phyloP scores from a whole-genome alignment of 2,113 vertebrate species.

The Thamnophis sirtalis region DNA sequence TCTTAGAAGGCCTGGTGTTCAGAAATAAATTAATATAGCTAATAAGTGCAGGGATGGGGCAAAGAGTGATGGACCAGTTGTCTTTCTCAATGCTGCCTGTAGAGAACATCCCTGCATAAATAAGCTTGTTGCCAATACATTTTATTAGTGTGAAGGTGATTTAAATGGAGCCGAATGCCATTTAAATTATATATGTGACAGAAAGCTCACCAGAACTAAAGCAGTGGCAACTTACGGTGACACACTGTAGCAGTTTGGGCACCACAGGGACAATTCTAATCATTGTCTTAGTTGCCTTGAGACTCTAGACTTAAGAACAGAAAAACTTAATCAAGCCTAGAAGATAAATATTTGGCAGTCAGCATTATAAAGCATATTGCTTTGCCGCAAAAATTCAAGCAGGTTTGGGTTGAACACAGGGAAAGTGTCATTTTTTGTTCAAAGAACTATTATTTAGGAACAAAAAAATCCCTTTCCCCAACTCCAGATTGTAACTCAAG shows the following conservation, averaged over 20 bases:
- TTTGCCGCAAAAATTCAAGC: not conserved
- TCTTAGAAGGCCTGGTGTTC: not conserved
- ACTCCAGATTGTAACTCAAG: not conserved
- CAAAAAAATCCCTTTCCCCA: not conserved
- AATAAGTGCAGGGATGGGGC: not conserved
- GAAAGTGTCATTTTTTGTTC: not conserved
- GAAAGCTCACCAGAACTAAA: not conserved
- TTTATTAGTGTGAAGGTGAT: not conserved
- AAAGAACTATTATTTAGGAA: not conserved
- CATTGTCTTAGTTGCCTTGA: not conserved
- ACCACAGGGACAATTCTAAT: not conserved
- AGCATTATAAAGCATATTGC: not conserved
- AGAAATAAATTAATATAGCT: not conserved
- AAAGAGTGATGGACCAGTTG: not conserved
- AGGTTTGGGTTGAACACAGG: not conserved
- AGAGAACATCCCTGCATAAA: not conserved
- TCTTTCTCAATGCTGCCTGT: not conserved
- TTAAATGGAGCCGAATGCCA: not conserved
- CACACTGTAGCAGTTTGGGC: not conserved
- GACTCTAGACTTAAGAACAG: not conserved
- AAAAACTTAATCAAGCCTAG: not conserved
- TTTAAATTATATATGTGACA: not conserved
- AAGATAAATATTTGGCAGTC: not conserved
- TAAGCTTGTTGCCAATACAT: not conserved
- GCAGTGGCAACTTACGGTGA: not conserved